Evolutionary conservation across 2,888 invertebrate genomes (phyloP).

Genomic region (Tetanocera ferruginea): DNA sequence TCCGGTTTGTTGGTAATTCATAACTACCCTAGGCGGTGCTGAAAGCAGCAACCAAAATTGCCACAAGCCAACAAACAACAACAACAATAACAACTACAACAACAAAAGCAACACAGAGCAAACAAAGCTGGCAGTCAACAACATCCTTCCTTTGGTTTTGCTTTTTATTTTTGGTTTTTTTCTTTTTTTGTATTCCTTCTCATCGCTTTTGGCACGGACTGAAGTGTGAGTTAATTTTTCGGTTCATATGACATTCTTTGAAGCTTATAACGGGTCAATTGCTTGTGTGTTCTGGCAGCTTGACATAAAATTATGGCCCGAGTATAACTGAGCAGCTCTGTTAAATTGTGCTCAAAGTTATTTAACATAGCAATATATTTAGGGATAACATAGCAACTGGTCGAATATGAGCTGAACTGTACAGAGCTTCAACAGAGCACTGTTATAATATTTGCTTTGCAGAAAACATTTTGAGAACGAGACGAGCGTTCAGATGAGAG

Average conservation of each 20-base stretch:
- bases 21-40: neutral
- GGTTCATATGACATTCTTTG: constrained; percentile 34
- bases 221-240: constrained; percentile 39
- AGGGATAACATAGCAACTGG: too few relatives aligned
- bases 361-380: too few relatives aligned
- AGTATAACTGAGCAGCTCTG: neutral
- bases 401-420: too few relatives aligned
- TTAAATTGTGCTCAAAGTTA: neutral
- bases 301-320: neutral
- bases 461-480: too few relatives aligned
- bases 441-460: too few relatives aligned
- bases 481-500: too few relatives aligned
- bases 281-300: constrained; percentile 10
- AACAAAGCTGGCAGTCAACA: neutral
- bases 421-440: too few relatives aligned
- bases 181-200: too few relatives aligned
- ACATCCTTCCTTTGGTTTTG: constrained; percentile 14
- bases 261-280: constrained; percentile 38
- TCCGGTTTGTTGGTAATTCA: neutral
- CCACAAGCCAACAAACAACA: neutral
- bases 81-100: neutral
- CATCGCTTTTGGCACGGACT: neutral
- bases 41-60: neutral
- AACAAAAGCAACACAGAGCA: neutral
- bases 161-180: neutral